Base-by-base conservation (phyloP, 2,888 invertebrate species). In the Poecilobothrus nobilitatus region DNA sequence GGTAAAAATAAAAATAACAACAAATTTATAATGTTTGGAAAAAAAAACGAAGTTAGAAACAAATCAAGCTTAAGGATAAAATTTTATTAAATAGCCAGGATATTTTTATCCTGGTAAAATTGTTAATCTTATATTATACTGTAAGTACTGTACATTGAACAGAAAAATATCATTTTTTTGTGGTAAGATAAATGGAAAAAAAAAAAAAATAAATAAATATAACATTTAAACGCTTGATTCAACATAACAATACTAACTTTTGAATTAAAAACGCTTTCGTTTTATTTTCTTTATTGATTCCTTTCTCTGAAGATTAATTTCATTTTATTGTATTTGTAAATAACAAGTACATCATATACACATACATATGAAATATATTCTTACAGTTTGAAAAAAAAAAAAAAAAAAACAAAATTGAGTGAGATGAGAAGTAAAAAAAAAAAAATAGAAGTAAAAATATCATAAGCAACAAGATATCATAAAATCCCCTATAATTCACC, bases 401-500 rank as follows among this genome's bases (percentile, higher is more conserved):
- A 34, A 34, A 34, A 37, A 37, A 10, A 8, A 37, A 37, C 9
- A 12, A 27, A 27, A 27, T n/a, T 34, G 34, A 34, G 34, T 37
- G 12, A 5, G 27, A 37, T 37, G 37, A 37, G 37, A 37, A 37
- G 15, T 18, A 15, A 18, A 53, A 44, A 44, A 44, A 44, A 10
- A 53, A 3, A 53, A 18, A 53, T 53, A n/a, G 5, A 18, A 53
- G 6, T 18, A 53, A 6, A 53, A 18, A 53, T n/a, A 53, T 53
- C 7, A 9, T 18, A 53, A n/a, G 53, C 53, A 53, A 53, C 53
- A 53, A 53, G 53, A 53, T n/a, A 53, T 18, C 5, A 53, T 18
- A 53, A 53, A 53, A 53, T 53, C 53, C 53, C 15, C 53, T n/a
- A n/a, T 53, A 53, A n/a, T 53, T 53, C 53, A 53, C 53, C 53